Evolutionary conservation across 2,113 vertebrate species (phyloP), one percentile per base, ranked within the genome.

Genomic region (Dinomys branickii): DNA sequence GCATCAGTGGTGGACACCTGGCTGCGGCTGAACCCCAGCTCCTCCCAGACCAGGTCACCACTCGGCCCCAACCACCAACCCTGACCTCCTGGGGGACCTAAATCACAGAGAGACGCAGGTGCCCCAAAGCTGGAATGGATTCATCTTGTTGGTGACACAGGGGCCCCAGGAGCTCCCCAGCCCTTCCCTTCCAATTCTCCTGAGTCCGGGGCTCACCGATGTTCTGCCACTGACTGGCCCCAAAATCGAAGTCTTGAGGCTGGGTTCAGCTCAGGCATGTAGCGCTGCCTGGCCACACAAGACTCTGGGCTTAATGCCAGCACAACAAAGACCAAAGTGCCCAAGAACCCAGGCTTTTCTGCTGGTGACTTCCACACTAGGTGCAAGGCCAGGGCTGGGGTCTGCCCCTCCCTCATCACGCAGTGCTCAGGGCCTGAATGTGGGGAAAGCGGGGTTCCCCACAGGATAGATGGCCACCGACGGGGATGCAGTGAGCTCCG

Each of bases 71-170:
- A 12, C 4, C 26, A 30, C 50, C 52, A 5, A 26, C 56, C 50
- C 52, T 13, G 33, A 20, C 22, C 41, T 26, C 11, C 35, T 9
- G 44, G 24, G 52, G 33, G 52, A 35, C 52, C 61, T 2, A 8
- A 58, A 44, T 35, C 78, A 41, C 63, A 77, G 41, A 44, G 71
- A 6, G 50, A 44, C n/a, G 17, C 19, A 35, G 52, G n/a, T 1
- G 8, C 28, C 61, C 19, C 13, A 33, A 58, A 19, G 63, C 11
- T 26, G n/a, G 38, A 44, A 7, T 9, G 8, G 16, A 44, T 10
- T 38, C 67, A 30, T 26, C 26, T n/a, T 0, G 10, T 2, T 22
- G n/a, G 28, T 13, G n/a, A 1, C 52, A 14, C 7, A 10, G 38
- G 54, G 35, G 44, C 38, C 44, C 52, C 17, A n/a, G 16, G 8